phyloP scores from a whole-genome alignment of 2,797 vertebrate species.

The Phrynocephalus guinanensis region DNA sequence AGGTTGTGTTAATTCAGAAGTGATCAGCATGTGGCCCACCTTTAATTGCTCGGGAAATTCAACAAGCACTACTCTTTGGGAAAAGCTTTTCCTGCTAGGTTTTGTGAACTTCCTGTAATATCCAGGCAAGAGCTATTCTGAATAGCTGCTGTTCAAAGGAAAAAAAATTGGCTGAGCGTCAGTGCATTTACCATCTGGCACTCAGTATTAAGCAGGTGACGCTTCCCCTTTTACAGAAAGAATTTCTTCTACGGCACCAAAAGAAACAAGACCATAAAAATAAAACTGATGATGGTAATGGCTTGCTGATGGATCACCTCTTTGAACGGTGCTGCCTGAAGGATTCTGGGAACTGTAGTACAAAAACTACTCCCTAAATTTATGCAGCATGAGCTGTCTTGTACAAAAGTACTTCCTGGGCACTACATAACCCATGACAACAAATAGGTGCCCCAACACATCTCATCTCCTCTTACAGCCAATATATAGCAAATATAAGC shows the following conservation, averaged over 20 bases:
- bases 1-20: background rate
- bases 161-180: background rate
- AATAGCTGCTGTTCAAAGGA: no score
- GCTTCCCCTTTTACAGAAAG: background rate
- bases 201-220: background rate
- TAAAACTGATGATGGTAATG: background rate
- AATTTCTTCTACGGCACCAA: background rate
- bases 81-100: background rate
- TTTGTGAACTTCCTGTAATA: background rate
- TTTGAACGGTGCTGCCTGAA: background rate
- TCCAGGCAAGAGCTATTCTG: background rate
- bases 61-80: background rate
- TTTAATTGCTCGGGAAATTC: background rate
- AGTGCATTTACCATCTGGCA: background rate
- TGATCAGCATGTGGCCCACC: no score
- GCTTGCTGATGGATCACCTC: background rate
- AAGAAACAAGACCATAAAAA: background rate
- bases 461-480: no score
- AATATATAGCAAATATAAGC: no score
- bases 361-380: background rate
- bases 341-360: background rate
- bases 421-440: background rate
- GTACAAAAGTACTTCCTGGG: background rate
- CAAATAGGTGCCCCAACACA: background rate
- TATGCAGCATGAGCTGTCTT: background rate